Evolutionary conservation across 2,797 vertebrate genomes (phyloP), one percentile per base, ranked within the genome.

Genomic region (Darevskia nairensis): DNA sequence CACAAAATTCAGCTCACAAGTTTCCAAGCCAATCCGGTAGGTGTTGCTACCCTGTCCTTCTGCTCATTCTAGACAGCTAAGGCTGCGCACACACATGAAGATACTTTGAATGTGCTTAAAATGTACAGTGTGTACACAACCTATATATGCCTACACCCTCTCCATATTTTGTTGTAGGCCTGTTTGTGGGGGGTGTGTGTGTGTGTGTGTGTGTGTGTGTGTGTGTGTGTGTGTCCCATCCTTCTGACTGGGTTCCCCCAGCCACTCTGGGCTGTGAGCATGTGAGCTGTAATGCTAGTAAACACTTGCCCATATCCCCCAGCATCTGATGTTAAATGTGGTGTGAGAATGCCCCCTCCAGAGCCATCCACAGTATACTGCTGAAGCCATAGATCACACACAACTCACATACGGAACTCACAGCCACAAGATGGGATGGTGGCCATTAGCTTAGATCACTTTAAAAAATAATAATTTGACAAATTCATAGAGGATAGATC

Each of bases 1-100:
- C 96, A 99, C 97, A 97, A 99, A 99, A 93, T 99, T 99, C 97
- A 98, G 98, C 96, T 99, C 99, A 19, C 99, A 99, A 87, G 98
- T 98, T 81, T 99, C 99, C 89, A 99, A 98, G 93, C 98, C 98
- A 83, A 96, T 98, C 68, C 98, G 98, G 99, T 99, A 96, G 98
- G 98, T 97, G 95, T 10, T n/a, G 46, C 23, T 3, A 0, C 13
- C 64, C 11, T 21, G 27, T n/a, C 6, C 10, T 35, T 27, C 35
- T 32, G 15, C 9, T 2, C 2, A 50, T 19, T 25, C 6, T 2
- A 25, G n/a, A 59, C 32, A 19, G 72, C 41, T 68, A 25, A 71
- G 32, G 50, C 50, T 50, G 50, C 3, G 11, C 50, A 50, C 50
- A 50, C 50, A 50, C 50, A 3, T 50, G 50, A 50, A 50, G 50